A percentile compares a stretch with the other conserved stretches of the same genome.
Conservation (phyloP, 2,888 invertebrate genomes). For the Hypselothyrea guttata region DNA sequence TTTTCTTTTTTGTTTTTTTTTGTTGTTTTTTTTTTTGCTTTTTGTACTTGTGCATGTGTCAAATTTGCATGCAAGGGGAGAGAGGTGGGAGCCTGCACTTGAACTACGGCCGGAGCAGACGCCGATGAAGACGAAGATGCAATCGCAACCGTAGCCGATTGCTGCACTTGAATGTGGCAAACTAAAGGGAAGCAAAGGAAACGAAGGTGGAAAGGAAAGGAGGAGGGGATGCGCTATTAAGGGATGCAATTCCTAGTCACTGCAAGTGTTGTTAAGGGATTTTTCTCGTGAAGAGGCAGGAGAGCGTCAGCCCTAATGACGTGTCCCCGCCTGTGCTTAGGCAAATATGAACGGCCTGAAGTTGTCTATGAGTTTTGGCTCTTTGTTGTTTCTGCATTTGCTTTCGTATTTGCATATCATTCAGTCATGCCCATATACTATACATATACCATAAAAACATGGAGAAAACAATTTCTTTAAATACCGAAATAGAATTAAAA, state of each 20-base stretch:
- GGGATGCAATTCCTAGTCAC: constrained; percentile 66
- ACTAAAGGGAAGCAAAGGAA: background rate
- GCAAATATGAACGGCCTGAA: constrained; percentile 39
- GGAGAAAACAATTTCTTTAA: too few relatives aligned
- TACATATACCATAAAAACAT: too few relatives aligned
- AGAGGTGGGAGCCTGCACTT: constrained; percentile 56
- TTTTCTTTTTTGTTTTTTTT: constrained; percentile 17
- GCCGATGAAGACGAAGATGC: constrained; percentile 5
- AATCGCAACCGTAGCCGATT: constrained; percentile 28
- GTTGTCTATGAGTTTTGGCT: constrained; percentile 16
- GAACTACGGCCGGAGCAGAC: constrained; percentile 55
- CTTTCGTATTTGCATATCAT: constrained; percentile 64
- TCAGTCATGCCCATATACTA: constrained; percentile 37
- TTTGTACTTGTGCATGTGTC: constrained; percentile 80
- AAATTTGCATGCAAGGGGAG: constrained; percentile 45
- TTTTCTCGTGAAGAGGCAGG: constrained; percentile 17
- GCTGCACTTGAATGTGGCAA: constrained; percentile 33
- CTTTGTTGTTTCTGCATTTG: constrained; percentile 46
- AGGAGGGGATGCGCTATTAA: constrained; percentile 46
- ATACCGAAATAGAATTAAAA: too few relatives aligned
- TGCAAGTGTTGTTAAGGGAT: constrained; percentile 58
- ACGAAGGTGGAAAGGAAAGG: background rate
- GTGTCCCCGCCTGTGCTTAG: constrained; percentile 51
- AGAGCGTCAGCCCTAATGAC: constrained; percentile 48
- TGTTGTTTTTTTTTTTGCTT: constrained; percentile 16